A percentile compares a stretch with the other conserved stretches of the same genome.
These are phyloP conservation scores for Laterallus jamaicensis DNA, from an alignment of 2,113 vertebrate genomes.

Conservation along the genomic window DNA sequence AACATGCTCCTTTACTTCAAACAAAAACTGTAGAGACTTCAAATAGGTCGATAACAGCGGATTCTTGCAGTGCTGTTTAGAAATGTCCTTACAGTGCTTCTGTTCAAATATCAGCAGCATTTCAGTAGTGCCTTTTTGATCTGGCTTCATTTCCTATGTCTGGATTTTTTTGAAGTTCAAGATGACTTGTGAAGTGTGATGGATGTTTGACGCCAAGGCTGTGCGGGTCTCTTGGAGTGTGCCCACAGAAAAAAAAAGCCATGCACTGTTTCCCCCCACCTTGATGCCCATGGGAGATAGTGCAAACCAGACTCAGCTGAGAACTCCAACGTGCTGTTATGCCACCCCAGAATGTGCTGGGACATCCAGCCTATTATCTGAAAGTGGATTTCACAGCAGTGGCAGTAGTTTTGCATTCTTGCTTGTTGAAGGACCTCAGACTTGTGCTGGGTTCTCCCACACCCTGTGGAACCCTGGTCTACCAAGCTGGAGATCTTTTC, in stretches of 20 bases:
- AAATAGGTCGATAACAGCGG: not conserved
- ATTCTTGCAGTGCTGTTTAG: not conserved
- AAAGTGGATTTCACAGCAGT: not conserved
- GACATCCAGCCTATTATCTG: not conserved
- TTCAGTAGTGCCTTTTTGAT: not conserved
- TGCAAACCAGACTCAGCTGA: not conserved
- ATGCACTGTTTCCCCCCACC: rapidly evolving
- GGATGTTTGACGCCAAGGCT: not conserved
- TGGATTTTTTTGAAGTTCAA: not conserved
- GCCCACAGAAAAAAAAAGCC: not conserved
- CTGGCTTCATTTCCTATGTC: not conserved
- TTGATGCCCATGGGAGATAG: not conserved
- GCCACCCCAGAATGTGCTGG: not conserved
- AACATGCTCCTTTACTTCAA: not conserved
- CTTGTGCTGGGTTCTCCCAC: not conserved
- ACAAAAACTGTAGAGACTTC: not conserved
- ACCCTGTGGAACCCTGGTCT: rapidly evolving
- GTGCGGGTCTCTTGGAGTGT: not conserved
- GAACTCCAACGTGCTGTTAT: not conserved
- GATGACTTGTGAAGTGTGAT: not conserved
- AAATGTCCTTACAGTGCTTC: not conserved
- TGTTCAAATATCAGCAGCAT: not conserved
- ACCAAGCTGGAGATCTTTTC: not conserved
- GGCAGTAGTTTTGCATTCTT: not conserved
- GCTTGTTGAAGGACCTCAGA: not conserved